Conservation (phyloP, 2,888 invertebrate species). For the Ectemnius continuus region DNA sequence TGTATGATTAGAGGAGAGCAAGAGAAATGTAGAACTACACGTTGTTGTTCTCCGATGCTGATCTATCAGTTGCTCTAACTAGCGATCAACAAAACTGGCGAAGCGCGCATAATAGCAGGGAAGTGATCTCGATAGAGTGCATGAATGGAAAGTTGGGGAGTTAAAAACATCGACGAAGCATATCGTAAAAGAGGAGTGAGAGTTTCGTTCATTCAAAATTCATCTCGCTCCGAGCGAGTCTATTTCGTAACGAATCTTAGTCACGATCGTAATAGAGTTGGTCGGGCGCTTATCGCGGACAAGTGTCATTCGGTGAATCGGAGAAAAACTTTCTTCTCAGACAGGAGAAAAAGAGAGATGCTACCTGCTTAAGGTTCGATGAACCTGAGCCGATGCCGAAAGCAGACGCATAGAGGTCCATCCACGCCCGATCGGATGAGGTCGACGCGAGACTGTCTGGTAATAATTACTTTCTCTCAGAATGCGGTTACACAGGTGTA, state of each 20-base stretch:
- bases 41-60: no score
- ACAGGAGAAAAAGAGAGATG: constrained; percentile 50
- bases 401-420: constrained; percentile 28
- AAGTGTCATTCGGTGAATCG: constrained; percentile 25
- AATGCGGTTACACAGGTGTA: constrained; percentile 22
- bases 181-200: no score
- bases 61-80: no score
- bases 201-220: not conserved
- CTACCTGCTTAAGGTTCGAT: constrained; percentile 60
- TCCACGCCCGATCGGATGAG: constrained; percentile 55
- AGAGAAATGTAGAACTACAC: no score
- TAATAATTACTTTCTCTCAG: constrained; percentile 60
- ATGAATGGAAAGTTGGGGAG: no score
- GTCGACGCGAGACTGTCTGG: constrained; percentile 45
- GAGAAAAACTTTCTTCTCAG: constrained; percentile 50
- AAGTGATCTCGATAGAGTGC: no score
- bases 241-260: constrained; percentile 39
- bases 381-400: constrained; percentile 37
- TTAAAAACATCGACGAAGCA: no score
- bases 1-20: no score
- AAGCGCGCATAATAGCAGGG: no score
- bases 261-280: constrained; percentile 42
- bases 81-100: no score
- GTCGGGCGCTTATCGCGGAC: constrained; percentile 6
- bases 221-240: not conserved